A percentile compares a stretch with the other conserved stretches of the same genome.
phyloP scores from a whole-genome alignment of 2,888 invertebrate genomes.

The Plagodis dolabraria region DNA sequence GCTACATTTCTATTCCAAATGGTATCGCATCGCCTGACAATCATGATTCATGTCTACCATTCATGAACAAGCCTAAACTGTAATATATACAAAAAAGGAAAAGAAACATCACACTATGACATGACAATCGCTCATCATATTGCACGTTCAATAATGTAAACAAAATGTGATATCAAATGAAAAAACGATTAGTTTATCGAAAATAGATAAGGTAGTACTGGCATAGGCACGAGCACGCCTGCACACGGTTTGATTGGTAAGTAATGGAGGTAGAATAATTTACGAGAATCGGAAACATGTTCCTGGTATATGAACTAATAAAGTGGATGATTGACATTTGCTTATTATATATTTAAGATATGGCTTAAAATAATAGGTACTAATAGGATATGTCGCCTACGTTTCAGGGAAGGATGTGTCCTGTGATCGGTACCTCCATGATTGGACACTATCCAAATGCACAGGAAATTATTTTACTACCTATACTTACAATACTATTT shows the following conservation, averaged over 20 bases:
- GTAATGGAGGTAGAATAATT: conserved; percentile 18
- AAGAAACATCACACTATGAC: conserved; percentile 4
- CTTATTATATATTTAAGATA: conserved; percentile 8
- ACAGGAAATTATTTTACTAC: too few species aligned
- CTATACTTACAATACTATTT: too few species aligned
- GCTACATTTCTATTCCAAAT: too few species aligned
- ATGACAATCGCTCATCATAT: conserved; percentile 15
- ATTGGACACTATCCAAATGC: too few species aligned
- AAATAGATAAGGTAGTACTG: conserved; percentile 30
- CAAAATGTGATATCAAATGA: conserved; percentile 35
- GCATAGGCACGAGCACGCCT: conserved; percentile 31
- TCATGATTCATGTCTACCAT: too few species aligned
- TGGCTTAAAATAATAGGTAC: not conserved
- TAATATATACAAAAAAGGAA: too few species aligned
- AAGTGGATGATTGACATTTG: conserved; percentile 20
- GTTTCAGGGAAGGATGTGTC: too few species aligned
- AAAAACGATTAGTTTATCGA: conserved; percentile 31
- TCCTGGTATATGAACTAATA: conserved; percentile 19
- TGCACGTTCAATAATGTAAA: conserved; percentile 39
- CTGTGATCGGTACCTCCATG: too few species aligned
- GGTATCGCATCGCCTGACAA: too few species aligned
- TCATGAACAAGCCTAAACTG: too few species aligned
- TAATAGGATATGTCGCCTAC: too few species aligned
- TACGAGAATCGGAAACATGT: conserved; percentile 12
- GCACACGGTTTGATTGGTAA: conserved; percentile 12